Evolutionary conservation across 2,888 invertebrate species (phyloP).

Genomic region (Adelognathus sp.): DNA sequence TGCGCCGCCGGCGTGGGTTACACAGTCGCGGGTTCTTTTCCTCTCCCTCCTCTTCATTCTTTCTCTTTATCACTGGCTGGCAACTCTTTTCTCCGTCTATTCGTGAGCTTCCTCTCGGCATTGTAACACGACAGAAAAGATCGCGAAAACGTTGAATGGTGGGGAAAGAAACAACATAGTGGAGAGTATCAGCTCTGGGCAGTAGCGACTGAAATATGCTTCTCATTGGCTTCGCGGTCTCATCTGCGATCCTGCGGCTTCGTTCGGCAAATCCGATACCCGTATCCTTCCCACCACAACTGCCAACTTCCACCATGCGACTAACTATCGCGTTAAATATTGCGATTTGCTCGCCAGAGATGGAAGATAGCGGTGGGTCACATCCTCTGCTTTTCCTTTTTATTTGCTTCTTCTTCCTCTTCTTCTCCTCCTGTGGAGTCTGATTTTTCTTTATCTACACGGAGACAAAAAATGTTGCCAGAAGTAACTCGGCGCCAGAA

Average conservation of each 20-base stretch:
- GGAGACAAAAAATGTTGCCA: too few relatives aligned
- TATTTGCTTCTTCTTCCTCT: constrained; percentile 49
- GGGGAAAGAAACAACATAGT: not conserved
- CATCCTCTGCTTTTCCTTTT: not conserved
- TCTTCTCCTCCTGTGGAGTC: constrained; percentile 40
- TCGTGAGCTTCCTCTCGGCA: constrained; percentile 47
- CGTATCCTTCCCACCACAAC: constrained; percentile 46
- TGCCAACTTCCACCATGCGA: constrained; percentile 67
- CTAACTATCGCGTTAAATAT: constrained; percentile 77
- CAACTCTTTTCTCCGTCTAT: constrained; percentile 55
- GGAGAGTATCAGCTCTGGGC: constrained; percentile 49
- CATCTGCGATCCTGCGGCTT: constrained; percentile 60
- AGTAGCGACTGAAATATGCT: constrained; percentile 69
- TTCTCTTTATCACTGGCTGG: constrained; percentile 41
- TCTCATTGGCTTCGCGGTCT: constrained; percentile 66
- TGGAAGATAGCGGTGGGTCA: constrained; percentile 67
- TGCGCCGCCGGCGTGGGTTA: constrained; percentile 67
- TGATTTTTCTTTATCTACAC: constrained; percentile 35
- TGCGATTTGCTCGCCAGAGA: constrained; percentile 75
- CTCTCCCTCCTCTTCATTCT: constrained; percentile 34
- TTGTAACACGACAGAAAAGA: constrained; percentile 1
- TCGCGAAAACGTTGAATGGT: constrained; percentile 6
- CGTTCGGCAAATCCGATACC: constrained; percentile 65
- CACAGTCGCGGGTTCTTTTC: constrained; percentile 63
- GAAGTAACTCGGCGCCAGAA: too few relatives aligned